Evolutionary conservation across 2,113 vertebrate genomes (phyloP), one percentile per base, ranked within the genome.

Genomic region (Rhombomys opimus): DNA sequence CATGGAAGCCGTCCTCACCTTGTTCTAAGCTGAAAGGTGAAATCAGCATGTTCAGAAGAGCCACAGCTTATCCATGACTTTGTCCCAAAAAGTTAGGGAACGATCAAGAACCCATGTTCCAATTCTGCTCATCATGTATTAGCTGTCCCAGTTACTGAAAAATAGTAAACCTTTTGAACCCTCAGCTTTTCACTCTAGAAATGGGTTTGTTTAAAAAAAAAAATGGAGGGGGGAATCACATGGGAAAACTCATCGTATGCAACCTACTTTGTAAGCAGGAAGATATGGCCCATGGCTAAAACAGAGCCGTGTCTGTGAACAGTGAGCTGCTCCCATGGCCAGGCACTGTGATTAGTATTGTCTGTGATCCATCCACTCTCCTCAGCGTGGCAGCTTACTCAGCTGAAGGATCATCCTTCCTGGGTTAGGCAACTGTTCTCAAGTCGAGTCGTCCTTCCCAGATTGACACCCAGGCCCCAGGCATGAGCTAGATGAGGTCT

Each of bases 331-430:
- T 41, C 18, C 8, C 4, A 0, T 0, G 50, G 25, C 54, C 25
- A 67, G 75, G 41, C 9, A 0, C 14, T 2, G 27, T 3, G 0
- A 8, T 25, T 23, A 13, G 75, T 2, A 8, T 8, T 61, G 63
- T 13, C 38, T 46, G 46, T 46, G 46, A 46, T 46, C 52, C 30
- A 3, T 25, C 32, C 9, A 8, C n/a, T 12, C 0, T 3, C 32
- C 35, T 13, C 54, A 73, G 54, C 46, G 84, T 25, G 9, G 38
- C 2, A 4, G 46, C n/a, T 90, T 5, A 20, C 54, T n/a, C 35
- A 2, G 59, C 54, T 7, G 8, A 0, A 6, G 2, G 0, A 7
- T 11, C 70, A 38, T 32, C 76, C 46, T 87, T 85, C 91, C 65
- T 52, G 32, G 72, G 46, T 65, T 50, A 76, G 59, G 50, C 18